Evolutionary conservation across 2,113 vertebrate species (phyloP).

Genomic region (Nansenia antarctica): DNA sequence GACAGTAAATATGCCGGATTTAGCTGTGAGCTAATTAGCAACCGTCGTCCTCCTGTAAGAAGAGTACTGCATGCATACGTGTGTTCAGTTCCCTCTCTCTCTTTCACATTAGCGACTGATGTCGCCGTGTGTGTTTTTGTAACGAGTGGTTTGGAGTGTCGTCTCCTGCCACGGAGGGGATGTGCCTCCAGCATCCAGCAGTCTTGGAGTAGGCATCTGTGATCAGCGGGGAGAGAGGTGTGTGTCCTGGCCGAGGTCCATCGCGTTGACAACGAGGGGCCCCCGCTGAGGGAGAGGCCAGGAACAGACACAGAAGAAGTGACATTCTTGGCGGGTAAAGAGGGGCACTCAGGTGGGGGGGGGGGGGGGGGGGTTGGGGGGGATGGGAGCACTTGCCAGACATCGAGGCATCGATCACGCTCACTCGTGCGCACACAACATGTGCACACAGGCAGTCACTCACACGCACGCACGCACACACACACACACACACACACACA

Average conservation of each 20-base stretch:
- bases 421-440: no score
- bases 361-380: neutral
- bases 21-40: no score
- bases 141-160: neutral
- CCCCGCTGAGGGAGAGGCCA: neutral
- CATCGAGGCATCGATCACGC: neutral
- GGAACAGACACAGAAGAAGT: neutral
- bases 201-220: neutral
- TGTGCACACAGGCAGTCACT: neutral
- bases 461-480: no score
- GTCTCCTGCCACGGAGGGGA: neutral
- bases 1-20: no score
- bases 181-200: neutral
- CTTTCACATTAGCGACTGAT: neutral
- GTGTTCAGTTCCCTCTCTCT: neutral
- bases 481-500: no score
- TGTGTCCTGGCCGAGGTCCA: neutral
- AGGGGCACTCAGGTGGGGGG: neutral
- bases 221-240: neutral
- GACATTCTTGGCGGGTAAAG: neutral
- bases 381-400: neutral
- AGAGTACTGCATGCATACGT: no score
- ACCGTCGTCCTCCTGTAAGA: no score
- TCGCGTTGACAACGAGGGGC: neutral
- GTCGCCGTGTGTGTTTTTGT: neutral